Evolutionary conservation across 2,113 vertebrate species (phyloP), one percentile per base, ranked within the genome.

Genomic region (Microtus richardsoni): DNA sequence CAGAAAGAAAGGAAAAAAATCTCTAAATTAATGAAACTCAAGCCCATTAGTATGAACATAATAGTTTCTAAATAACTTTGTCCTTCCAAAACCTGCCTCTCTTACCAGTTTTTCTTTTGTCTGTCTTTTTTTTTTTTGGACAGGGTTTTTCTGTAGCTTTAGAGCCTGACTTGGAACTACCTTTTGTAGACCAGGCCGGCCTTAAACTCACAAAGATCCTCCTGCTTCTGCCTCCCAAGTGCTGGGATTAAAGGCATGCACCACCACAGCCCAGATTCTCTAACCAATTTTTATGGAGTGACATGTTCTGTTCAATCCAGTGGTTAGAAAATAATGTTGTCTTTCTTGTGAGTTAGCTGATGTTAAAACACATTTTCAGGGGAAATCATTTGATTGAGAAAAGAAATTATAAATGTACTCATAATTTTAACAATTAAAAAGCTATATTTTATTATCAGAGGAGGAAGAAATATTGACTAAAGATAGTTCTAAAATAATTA

Each of bases 241-340:
- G 54, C 54, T 58, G 54, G 54, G 54, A 58, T 58, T 58, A 0
- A 58, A 58, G 54, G 19, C 5, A 0, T 21, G 19, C 5, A 2
- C 19, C 19, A 58, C 19, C 54, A 58, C 5, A 58, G 54, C 5
- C 54, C 5, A 5, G 54, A 5, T 58, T 58, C 19, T 17, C 9
- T 90, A 13, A 14, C 4, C 12, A 75, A 21, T 19, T 54, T 16
- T 13, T 28, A 52, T 13, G 10, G 2, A 8, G 13, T 17, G 16
- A 39, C 3, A 0, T 71, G 14, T 4, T 0, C 13, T 36, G 21
- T 3, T 6, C 21, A 1, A 82, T 4, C 11, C 22, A 47, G 4
- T 66, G 2, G 1, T 86, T 58, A 93, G 16, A 93, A 75, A 89
- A 4, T 1, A 3, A 16, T 0, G 36, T 83, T 2, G 36, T 83